Evolutionary conservation across 2,888 invertebrate genomes (phyloP), one percentile per base, ranked within the genome.

Genomic region (Gerris lacustris): DNA sequence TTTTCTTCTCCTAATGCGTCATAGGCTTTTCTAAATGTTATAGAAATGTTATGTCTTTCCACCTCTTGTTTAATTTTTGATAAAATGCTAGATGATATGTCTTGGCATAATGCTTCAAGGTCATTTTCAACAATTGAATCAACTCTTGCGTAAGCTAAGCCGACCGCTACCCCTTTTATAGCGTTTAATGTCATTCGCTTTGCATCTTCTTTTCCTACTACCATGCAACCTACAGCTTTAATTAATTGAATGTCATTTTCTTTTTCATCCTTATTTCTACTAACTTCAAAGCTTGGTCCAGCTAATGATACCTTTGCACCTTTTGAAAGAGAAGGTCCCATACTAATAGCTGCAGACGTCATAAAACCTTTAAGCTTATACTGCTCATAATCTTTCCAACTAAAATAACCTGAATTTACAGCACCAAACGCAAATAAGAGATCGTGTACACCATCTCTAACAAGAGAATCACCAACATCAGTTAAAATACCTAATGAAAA

Each of bases 371-470:
- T n/a, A 11, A 72, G 9, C 71, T 76, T 76, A 31, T 75, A 67
- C 5, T 45, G 15, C 6, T 31, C 63, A 69, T 76, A 76, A n/a
- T 75, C 74, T 55, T 72, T 67, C 75, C 75, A 76, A 69, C 70
- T 72, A 66, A 77, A 77, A 68, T 74, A 69, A 2, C 76, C 76
- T 9, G 73, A 72, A 5, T n/a, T 43, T 7, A 72, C 55, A 67
- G 74, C 72, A 66, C 72, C 63, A 1, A 67, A 70, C n/a, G 76
- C 76, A 70, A 72, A 77, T 15, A 76, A 70, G 7, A 78, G 68
- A 69, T 78, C 78, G 44, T 72, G 73, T 9, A 77, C 63, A 63
- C 77, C 78, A 73, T 77, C 76, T 7, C 63, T 66, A n/a, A 78
- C 72, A 44, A 77, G 72, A 15, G 66, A 72, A 47, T 17, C 69